Evolutionary conservation across 2,888 invertebrate species (phyloP), one percentile per base, ranked within the genome.

Genomic region (Dastarcus helophoroides): DNA sequence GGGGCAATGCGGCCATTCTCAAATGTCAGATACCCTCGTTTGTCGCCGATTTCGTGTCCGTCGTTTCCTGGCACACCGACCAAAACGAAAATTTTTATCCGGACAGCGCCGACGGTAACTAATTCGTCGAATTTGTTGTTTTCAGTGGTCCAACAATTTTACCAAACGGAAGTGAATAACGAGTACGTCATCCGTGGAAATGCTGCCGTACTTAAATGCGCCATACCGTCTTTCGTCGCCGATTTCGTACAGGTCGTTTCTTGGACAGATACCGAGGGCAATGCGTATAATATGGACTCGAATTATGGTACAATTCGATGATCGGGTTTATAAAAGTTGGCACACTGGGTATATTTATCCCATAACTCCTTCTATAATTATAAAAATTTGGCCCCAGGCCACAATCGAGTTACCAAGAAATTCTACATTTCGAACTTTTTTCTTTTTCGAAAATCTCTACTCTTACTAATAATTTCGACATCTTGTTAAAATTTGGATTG

Each of bases 1-100:
- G 84, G 46, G 88, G 89, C 48, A 89, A 89, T 63, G 76, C 86
- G 50, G 88, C 84, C 38, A 80, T 88, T 42, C 67, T 88, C 51
- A 88, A 86, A 65, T 89, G 88, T 67, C 83, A 83, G 50, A 81
- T 88, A 53, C 91, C 91, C 28, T 86, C 86, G 39, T 93, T 89
- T 64, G 89, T 90, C 38, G 84, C 85, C 38, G 90, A 91, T 66
- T 91, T 90, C 64, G 85, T 93, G 39, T 74, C 69, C 53, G 86
- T 93, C 44, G 70, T 82, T 31, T 81, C 84, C 27, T 88, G 88
- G 88, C 81, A 82, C 48, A 84, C 83, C 44, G 81, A 85, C 62
- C 72, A 78, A 48, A 74, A 76, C 37, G 79, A 80, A 57, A 74
- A 75, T 51, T 79, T 78, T 54, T 71, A 70, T 50, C 76, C 76